These are phyloP conservation scores for Rhabdomys pumilio DNA, from an alignment of 2,797 vertebrate species.

Conservation along the genomic window DNA sequence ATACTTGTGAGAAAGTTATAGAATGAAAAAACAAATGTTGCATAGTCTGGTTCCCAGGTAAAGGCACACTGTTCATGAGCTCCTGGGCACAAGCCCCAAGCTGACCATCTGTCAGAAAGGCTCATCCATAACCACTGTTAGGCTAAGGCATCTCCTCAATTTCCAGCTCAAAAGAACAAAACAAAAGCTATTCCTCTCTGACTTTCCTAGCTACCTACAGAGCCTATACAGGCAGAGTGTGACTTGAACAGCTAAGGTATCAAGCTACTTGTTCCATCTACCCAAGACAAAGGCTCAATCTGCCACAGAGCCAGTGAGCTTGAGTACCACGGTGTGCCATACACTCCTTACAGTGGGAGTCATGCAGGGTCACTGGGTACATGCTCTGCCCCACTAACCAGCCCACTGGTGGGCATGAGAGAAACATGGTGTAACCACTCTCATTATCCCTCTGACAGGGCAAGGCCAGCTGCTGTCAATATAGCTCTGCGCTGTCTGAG, in stretches of 20 bases:
- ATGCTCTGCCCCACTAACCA: background rate
- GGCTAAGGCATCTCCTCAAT: background rate
- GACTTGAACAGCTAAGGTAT: background rate
- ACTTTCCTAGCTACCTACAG: background rate
- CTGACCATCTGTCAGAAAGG: background rate
- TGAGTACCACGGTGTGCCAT: background rate
- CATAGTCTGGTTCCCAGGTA: background rate
- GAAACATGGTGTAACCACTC: background rate
- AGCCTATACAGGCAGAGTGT: background rate
- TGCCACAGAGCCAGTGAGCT: background rate
- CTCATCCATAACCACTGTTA: background rate
- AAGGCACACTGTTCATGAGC: background rate
- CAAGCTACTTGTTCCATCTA: background rate
- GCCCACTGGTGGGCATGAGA: background rate
- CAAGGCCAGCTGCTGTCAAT: background rate
- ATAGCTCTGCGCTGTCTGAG: background rate
- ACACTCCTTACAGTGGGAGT: background rate
- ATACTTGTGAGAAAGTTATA: background rate
- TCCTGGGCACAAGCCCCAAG: background rate
- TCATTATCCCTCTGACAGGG: background rate
- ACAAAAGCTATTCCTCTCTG: background rate
- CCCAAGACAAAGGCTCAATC: background rate
- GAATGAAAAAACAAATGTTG: background rate
- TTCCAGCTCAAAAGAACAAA: constrained; percentile 4
- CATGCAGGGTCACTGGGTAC: background rate